Conservation (phyloP, 2,113 vertebrate genomes). For the Corythornis cristatus region DNA sequence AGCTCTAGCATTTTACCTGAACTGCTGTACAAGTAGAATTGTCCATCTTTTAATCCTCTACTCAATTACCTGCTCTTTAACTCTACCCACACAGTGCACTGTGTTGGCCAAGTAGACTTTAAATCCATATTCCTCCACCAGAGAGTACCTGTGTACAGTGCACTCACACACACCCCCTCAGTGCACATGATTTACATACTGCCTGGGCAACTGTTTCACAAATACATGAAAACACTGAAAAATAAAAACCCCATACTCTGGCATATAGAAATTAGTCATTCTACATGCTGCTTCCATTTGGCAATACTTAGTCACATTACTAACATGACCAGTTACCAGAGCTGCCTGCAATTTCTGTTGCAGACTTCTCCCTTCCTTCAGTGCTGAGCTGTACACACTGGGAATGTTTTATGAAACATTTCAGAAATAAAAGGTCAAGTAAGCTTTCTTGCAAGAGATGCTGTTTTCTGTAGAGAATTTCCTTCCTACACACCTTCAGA, state of each 20-base stretch:
- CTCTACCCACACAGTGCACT: constrained; percentile 19
- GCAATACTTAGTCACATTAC: neutral
- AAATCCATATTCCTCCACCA: neutral
- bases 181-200: neutral
- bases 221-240: constrained; percentile 9
- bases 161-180: neutral
- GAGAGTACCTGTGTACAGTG: neutral
- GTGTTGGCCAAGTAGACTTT: constrained; percentile 3
- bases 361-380: neutral
- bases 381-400: neutral
- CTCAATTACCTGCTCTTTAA: neutral
- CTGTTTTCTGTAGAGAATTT: constrained; percentile 15
- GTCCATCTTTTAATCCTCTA: neutral
- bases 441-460: neutral
- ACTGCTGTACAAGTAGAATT: neutral
- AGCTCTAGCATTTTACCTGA: neutral
- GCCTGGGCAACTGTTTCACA: neutral
- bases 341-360: neutral
- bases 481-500: neutral
- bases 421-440: constrained; percentile 35
- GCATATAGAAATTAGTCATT: neutral
- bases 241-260: neutral
- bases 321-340: neutral
- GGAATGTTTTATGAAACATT: constrained; percentile 8
- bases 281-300: neutral